phyloP scores from a whole-genome alignment of 2,888 invertebrate species.

The Yponomeuta cagnagella region DNA sequence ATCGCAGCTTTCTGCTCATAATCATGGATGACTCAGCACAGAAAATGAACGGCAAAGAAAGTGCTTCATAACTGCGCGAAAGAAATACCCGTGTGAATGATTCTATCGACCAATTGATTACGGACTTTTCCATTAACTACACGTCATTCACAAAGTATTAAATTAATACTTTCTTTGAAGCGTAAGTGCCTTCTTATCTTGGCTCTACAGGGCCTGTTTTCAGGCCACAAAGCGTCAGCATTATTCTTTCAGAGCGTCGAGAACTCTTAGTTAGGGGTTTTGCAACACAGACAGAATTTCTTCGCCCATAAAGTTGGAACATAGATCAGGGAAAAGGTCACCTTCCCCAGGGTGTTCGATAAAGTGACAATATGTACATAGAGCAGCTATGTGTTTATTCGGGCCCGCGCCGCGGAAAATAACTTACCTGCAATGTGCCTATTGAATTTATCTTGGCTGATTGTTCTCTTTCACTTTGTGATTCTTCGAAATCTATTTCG shows the following conservation, averaged over 20 bases:
- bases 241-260: neutral
- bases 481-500: too few species aligned
- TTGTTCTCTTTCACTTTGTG: neutral
- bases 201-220: neutral
- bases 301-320: constrained; percentile 13
- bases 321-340: constrained; percentile 31
- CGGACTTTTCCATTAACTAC: neutral
- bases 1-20: neutral
- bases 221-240: neutral
- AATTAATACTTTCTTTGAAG: neutral
- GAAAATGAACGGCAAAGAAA: neutral
- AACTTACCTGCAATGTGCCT: neutral
- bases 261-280: neutral
- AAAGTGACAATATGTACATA: constrained; percentile 33
- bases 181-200: neutral
- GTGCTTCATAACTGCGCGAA: neutral
- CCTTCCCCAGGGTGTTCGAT: constrained; percentile 27
- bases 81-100: neutral
- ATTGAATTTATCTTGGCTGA: neutral
- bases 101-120: neutral
- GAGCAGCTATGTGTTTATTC: constrained; percentile 23
- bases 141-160: neutral
- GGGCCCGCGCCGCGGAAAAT: neutral
- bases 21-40: neutral
- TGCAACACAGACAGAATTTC: constrained; percentile 7